phyloP scores from a whole-genome alignment of 2,113 vertebrate species.

The Peucedramus taeniatus region DNA sequence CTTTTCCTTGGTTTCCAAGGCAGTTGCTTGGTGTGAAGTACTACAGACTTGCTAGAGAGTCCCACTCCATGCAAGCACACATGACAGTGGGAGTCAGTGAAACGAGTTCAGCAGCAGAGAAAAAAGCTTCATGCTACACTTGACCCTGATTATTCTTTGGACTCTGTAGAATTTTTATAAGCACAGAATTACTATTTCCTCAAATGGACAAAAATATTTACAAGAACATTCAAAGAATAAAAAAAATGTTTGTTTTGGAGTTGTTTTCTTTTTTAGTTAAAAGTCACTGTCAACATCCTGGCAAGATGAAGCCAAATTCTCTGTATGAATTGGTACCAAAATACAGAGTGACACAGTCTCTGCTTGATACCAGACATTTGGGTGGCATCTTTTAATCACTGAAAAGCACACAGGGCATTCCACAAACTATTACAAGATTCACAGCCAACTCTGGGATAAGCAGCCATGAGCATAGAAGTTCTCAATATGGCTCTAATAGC shows the following conservation, averaged over 20 bases:
- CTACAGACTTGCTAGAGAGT: neutral
- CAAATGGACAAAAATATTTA: neutral
- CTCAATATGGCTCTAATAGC: slow-evolving; percentile 66
- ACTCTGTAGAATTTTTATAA: neutral
- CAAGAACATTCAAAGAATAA: neutral
- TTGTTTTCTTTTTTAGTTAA: neutral
- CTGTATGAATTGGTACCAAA: neutral
- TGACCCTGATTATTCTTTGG: neutral
- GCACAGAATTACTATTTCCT: neutral
- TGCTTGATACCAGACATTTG: slow-evolving; percentile 8
- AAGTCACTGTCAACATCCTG: neutral
- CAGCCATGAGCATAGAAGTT: slow-evolving; percentile 54
- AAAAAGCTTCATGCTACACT: neutral
- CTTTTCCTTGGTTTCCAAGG: neutral
- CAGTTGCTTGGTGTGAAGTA: neutral
- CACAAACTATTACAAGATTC: slow-evolving; percentile 36
- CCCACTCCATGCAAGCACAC: neutral
- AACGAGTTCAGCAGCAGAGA: neutral
- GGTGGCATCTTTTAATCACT: slow-evolving; percentile 49
- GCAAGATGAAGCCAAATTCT: neutral
- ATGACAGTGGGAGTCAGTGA: neutral
- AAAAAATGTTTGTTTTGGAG: neutral
- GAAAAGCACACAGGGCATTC: slow-evolving; percentile 36
- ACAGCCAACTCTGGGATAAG: slow-evolving; percentile 52
- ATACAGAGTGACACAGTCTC: neutral